These are phyloP conservation scores for Caenorhabditis sp. DNA, from an alignment of 2,888 invertebrate genomes.

Conservation along the genomic window DNA sequence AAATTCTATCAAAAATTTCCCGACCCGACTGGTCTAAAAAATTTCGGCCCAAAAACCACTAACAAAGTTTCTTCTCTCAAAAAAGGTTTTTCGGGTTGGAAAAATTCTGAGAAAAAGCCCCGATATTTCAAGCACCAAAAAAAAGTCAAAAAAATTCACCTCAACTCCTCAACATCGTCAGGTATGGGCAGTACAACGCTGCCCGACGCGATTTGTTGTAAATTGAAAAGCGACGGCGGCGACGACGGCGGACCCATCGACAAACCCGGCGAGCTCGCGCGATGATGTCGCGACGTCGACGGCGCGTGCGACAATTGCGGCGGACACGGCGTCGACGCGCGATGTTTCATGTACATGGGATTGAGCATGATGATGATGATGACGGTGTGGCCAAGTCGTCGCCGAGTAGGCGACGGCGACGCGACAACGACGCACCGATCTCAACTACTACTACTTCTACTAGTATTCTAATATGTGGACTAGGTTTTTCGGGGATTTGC, in stretches of 20 bases:
- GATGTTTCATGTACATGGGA: conserved; percentile 52
- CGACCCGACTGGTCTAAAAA: too few species aligned
- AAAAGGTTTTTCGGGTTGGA: too few species aligned
- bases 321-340: conserved; percentile 45
- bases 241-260: conserved; percentile 49
- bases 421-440: neutral
- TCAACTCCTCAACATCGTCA: conserved; percentile 46
- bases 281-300: conserved; percentile 28
- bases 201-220: conserved; percentile 38
- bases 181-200: conserved; percentile 23
- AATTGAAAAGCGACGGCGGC: conserved; percentile 52
- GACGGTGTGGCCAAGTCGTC: neutral
- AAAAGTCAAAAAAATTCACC: conserved; percentile 24
- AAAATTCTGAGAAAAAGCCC: too few species aligned
- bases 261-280: conserved; percentile 33
- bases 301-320: conserved; percentile 25
- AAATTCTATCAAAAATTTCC: too few species aligned
- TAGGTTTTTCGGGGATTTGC: too few species aligned
- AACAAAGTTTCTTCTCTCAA: too few species aligned
- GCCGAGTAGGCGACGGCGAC: neutral
- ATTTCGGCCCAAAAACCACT: too few species aligned
- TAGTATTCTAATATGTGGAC: too few species aligned
- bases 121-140: neutral
- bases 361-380: conserved; percentile 34
- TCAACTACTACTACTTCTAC: neutral